Evolutionary conservation across 2,113 vertebrate species (phyloP), one percentile per base, ranked within the genome.

Genomic region (Alethe castanea): DNA sequence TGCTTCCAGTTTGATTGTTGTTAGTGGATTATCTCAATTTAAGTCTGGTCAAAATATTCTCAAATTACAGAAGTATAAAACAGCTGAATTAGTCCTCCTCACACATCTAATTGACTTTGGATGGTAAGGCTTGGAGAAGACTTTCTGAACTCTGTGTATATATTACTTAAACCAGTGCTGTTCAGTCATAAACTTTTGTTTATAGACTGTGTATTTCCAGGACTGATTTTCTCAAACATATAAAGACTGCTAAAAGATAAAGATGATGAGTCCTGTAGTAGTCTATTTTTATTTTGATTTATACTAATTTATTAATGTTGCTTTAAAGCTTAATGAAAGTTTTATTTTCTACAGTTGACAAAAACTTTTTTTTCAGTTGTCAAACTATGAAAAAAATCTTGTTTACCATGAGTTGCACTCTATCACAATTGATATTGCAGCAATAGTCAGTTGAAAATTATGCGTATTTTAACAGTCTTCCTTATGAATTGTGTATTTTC

Each of bases 131-230:
- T 96, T 97, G 92, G 97, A 81, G 60, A 80, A 86, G 83, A 84
- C 73, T 93, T 94, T 94, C 71, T 74, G 76, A 92, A 94, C 67
- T 92, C 97, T 81, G 80, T 97, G 83, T 95, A 96, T 96, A 86
- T 82, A 59, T 97, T 89, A 64, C 64, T 93, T 93, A 96, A 96
- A 88, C 64, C 47, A 45, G 12, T 83, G 57, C 42, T 73, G 29
- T 72, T 92, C 48, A 64, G 20, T 71, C 19, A 26, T 65, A 12
- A 65, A 19, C 33, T 89, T 93, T 96, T 97, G 88, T 94, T 94
- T 97, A 94, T 91, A 71, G 48, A 92, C 54, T 91, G 45, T 95
- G 53, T 95, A 81, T 97, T 97, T 97, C 95, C 53, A 91, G 72
- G 66, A 95, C 60, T 89, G 81, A 90, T 93, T 95, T 96, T 85